These are phyloP conservation scores for Scaptodrosophila lebanonensis DNA, from an alignment of 1,140 invertebrate genomes.

Conservation along the genomic window DNA sequence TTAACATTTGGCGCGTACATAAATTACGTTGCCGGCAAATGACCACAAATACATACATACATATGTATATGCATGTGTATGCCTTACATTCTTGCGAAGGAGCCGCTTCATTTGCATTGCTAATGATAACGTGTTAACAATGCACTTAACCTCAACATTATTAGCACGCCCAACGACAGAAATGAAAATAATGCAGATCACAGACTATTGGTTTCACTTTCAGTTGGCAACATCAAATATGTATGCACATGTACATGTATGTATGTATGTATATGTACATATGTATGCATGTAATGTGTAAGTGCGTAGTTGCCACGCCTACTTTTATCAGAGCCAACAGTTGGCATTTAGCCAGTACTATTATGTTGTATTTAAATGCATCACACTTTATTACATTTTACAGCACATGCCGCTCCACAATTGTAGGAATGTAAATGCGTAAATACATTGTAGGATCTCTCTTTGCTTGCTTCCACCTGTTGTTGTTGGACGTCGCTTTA, in stretches of 20 bases:
- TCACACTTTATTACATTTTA: slow-evolving; percentile 34
- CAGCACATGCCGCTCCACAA: neutral
- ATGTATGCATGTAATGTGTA: no score
- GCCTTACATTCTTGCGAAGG: no score
- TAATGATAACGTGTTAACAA: slow-evolving; percentile 8
- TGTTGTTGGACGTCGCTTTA: slow-evolving; percentile 30
- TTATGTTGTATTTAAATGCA: slow-evolving; percentile 31
- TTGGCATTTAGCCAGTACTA: slow-evolving; percentile 12
- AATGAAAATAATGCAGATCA: no score
- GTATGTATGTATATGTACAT: no score
- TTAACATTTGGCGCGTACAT: no score
- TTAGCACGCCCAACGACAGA: no score
- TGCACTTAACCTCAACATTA: slow-evolving; percentile 27
- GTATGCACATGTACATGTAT: no score
- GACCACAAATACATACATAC: no score
- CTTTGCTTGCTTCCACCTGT: slow-evolving; percentile 11
- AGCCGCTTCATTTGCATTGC: slow-evolving; percentile 18
- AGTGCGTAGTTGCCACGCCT: slow-evolving; percentile 37
- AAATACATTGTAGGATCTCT: neutral
- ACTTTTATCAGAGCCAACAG: slow-evolving; percentile 46
- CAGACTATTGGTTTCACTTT: no score
- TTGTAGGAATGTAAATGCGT: neutral
- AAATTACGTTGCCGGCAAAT: no score
- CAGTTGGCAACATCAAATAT: no score
- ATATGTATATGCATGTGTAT: no score